Percentiles rank a stretch among this genome's conserved stretches.
These are phyloP conservation scores for Malaclemys terrapin DNA, from an alignment of 2,113 vertebrate genomes.

Conservation along the genomic window DNA sequence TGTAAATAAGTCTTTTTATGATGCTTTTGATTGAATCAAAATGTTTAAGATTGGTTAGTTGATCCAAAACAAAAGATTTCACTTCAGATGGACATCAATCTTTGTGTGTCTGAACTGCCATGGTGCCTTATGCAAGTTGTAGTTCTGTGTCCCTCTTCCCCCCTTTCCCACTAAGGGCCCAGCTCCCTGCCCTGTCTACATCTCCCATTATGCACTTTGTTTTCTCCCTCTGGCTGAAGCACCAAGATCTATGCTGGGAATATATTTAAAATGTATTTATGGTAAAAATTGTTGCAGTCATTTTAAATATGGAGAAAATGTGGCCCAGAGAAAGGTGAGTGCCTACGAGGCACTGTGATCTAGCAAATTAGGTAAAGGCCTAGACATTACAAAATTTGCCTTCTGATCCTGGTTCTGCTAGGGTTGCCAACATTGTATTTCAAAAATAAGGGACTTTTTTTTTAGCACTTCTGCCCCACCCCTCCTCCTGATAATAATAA, in stretches of 20 bases:
- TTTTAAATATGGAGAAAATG: background rate
- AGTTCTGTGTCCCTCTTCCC: background rate
- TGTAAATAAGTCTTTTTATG: background rate
- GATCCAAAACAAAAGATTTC: background rate
- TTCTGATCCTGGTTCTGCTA: background rate
- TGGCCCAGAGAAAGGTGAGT: background rate
- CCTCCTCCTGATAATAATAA: too few species aligned
- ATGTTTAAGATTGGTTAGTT: background rate
- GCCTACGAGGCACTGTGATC: background rate
- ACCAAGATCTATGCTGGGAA: background rate
- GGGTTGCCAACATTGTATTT: background rate
- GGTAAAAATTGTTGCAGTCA: background rate
- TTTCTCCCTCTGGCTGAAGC: background rate
- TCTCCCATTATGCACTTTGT: background rate
- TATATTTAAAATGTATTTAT: background rate
- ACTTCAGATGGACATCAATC: background rate
- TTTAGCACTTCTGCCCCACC: background rate
- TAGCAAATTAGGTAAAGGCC: background rate
- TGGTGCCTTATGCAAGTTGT: accelerated
- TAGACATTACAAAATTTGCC: background rate
- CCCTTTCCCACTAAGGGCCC: accelerated
- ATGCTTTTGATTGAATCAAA: background rate
- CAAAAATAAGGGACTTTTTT: background rate
- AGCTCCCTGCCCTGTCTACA: background rate
- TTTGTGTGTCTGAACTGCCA: background rate